Evolutionary conservation across 2,113 vertebrate genomes (phyloP).

Genomic region (Puffinus mauretanicus): DNA sequence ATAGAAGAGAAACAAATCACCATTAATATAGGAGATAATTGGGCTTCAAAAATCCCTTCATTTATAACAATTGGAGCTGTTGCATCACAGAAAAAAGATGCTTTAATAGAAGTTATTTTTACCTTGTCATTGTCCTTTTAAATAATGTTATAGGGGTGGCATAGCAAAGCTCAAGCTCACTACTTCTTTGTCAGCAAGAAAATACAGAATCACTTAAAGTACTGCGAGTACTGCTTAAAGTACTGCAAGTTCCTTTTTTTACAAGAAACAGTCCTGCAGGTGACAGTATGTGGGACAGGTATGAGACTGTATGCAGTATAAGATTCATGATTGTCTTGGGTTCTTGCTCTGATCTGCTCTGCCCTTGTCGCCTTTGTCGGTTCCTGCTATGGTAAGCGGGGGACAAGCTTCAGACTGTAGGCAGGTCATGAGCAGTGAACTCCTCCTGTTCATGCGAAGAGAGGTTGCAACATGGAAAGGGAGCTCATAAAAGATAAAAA

Average conservation of each 20-base stretch:
- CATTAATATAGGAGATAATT: slow-evolving; percentile 4
- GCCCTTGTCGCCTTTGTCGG: neutral
- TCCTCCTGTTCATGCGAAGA: rapidly evolving
- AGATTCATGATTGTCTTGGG: neutral
- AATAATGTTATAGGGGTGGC: neutral
- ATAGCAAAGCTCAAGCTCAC: neutral
- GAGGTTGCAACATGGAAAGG: neutral
- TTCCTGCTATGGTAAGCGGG: neutral
- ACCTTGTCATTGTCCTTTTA: neutral
- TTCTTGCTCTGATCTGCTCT: neutral
- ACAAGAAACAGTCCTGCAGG: neutral
- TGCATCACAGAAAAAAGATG: neutral
- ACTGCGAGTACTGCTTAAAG: neutral
- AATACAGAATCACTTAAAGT: neutral
- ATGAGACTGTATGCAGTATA: neutral
- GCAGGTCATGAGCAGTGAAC: neutral
- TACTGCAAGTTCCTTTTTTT: rapidly evolving
- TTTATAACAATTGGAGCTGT: neutral
- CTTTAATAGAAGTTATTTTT: neutral
- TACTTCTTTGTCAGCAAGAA: neutral
- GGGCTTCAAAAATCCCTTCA: neutral
- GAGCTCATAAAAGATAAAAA: neutral
- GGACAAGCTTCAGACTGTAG: neutral
- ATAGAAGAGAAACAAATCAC: neutral
- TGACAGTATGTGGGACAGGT: neutral